Evolutionary conservation across 2,888 invertebrate species (phyloP), one percentile per base, ranked within the genome.

Genomic region (Drosophila neoperkinsi): DNA sequence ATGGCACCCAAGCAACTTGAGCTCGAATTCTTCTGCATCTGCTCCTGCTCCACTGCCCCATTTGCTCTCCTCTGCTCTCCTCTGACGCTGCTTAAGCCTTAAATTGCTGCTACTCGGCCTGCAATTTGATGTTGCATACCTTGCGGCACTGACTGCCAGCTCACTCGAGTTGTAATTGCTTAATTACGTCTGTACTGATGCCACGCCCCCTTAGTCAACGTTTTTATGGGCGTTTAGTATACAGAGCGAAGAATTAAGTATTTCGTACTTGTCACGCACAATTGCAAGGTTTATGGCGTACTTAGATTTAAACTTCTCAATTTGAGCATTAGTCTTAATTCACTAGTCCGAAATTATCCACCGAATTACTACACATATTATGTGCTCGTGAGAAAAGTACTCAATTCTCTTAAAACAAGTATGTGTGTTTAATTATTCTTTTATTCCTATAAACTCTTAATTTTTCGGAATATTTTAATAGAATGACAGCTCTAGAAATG

Each of bases 141-240:
- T 74, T 61, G 55, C 38, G 82, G 79, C 82, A 74, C 64, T 11
- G 16, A n/a, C 30, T 38, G 16, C 31, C 28, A 50, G 46, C 64
- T 36, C 49, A 18, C 46, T 60, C 13, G 31, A 21, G 43, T 18
- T 86, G 87, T 90, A 88, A 88, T 88, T 90, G 90, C 90, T 88
- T 88, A 90, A 88, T 88, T 88, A 89, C 86, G 71, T 68, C 79
- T 74, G 66, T 66, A 69, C 36, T 25, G 71, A 66, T 25, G 61
- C 28, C 68, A 58, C 36, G 51, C 61, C 60, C 38, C 49, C 21
- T 4, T 66, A 30, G 33, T 57, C 34, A 46, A 50, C 38, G 30
- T 65, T 70, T 79, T 82, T 68, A 82, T 79, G 21, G 6, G 3
- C 43, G 43, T 10, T 43, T 2, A 11, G 10, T 16, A 10, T 21